Base-by-base conservation (phyloP, 2,888 invertebrate species). In the Agriopis aurantiaria region DNA sequence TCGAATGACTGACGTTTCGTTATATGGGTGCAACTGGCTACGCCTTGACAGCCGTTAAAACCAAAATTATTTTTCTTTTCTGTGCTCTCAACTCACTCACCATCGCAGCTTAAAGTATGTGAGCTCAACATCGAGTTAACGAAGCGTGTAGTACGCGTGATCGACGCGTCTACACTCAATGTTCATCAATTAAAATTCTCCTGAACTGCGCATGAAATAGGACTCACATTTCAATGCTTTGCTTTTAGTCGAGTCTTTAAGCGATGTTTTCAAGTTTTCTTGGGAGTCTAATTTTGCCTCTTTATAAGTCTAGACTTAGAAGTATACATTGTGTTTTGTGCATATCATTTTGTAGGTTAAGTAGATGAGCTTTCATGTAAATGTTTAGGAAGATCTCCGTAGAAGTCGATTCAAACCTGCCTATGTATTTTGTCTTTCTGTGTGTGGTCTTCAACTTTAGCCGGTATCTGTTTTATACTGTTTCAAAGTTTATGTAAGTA, bases 81-180 rank as follows among this genome's bases (percentile, higher is more conserved):
- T n/a, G n/a, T n/a, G n/a, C n/a, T n/a, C n/a, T n/a, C n/a, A n/a
- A n/a, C n/a, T n/a, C n/a, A n/a, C n/a, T n/a, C n/a, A n/a, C n/a
- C n/a, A n/a, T n/a, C n/a, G n/a, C n/a, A n/a, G n/a, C n/a, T n/a
- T n/a, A n/a, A n/a, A n/a, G n/a, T n/a, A 48, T 48, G n/a, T 48
- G 48, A 48, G n/a, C 5, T 33, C 23, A 33, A 33, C 3, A 33
- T 33, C 23, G 23, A 33, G 23, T 33, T 1, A 33, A 33, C 23
- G 23, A 33, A 33, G 23, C 12, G 48, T 48, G 48, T 2, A 48
- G 1, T 0, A n/a, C n/a, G 5, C n/a, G n/a, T 46, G 11, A 3
- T 6, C n/a, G n/a, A 0, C 7, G 3, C n/a, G n/a, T n/a, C n/a
- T 0, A 12, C 4, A n/a, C 5, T 48, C n/a, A 5, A n/a, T n/a